Conservation (phyloP, 2,888 invertebrate genomes). For the Thecophora atra region DNA sequence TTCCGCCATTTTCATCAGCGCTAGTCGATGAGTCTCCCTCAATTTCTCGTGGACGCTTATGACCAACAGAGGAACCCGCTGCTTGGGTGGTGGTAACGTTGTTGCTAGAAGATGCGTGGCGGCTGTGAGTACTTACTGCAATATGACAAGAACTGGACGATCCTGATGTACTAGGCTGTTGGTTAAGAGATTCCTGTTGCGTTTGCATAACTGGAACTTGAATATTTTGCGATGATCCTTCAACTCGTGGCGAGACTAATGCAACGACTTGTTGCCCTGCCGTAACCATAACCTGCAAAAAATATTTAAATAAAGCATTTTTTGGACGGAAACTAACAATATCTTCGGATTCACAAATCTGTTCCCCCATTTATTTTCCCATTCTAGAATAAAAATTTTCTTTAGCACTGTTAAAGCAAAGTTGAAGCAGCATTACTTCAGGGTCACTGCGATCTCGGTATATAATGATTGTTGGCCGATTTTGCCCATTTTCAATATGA, state of each 20-base stretch:
- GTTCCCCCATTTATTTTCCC: no score
- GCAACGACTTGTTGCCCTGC: conserved; percentile 74
- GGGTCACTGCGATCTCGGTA: no score
- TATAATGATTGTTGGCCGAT: no score
- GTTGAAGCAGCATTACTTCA: no score
- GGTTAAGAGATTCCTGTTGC: conserved; percentile 60
- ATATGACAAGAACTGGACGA: conserved; percentile 60
- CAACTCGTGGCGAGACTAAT: conserved; percentile 76
- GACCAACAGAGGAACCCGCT: conserved; percentile 62
- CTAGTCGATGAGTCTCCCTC: conserved; percentile 69
- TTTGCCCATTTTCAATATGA: not conserved
- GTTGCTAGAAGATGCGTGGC: conserved; percentile 71
- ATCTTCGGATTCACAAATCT: not conserved
- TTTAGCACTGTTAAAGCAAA: no score
- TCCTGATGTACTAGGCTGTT: conserved; percentile 64
- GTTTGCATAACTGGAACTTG: conserved; percentile 55
- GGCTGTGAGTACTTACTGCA: conserved; percentile 65
- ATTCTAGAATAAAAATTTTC: no score
- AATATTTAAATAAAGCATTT: not conserved
- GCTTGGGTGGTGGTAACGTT: conserved; percentile 75
- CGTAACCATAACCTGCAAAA: conserved; percentile 52
- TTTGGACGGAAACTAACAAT: not conserved
- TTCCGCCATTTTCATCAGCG: conserved; percentile 64
- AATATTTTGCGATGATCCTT: conserved; percentile 67
- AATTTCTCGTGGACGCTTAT: conserved; percentile 71